Evolutionary conservation across 2,113 vertebrate species (phyloP).

Genomic region (Sigmodon hispidus): DNA sequence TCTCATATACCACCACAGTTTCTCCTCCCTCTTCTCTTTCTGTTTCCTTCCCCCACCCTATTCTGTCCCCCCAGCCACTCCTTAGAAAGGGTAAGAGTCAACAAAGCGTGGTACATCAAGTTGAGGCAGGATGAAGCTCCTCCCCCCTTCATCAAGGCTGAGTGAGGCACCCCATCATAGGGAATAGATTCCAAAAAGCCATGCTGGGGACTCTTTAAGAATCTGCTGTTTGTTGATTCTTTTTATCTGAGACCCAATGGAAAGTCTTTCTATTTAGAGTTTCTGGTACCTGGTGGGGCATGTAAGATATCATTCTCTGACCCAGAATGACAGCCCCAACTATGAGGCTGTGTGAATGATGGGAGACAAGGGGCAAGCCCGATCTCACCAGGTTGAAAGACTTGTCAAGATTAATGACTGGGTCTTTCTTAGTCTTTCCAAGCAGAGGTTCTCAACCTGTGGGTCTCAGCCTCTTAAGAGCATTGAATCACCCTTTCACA

Average conservation of each 20-base stretch:
- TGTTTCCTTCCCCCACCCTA: too few species aligned
- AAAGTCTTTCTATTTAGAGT: background rate
- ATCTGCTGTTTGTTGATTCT: background rate
- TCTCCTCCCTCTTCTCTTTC: too few species aligned
- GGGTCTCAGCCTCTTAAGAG: background rate
- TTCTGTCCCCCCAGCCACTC: too few species aligned
- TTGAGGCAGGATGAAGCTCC: too few species aligned
- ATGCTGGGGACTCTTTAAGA: background rate
- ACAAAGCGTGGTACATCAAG: too few species aligned
- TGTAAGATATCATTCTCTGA: background rate
- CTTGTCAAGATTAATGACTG: background rate
- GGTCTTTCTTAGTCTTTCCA: too few species aligned
- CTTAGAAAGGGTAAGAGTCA: too few species aligned
- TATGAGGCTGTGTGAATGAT: background rate
- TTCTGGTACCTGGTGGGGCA: background rate
- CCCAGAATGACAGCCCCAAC: background rate
- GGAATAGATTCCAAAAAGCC: too few species aligned
- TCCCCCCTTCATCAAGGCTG: too few species aligned
- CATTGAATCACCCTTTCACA: background rate
- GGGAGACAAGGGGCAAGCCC: background rate
- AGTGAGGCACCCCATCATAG: too few species aligned
- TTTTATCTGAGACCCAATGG: background rate
- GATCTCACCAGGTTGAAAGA: background rate
- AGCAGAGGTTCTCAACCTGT: background rate
- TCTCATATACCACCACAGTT: too few species aligned